phyloP scores from a whole-genome alignment of 2,888 invertebrate species.

The Dinocampus coccinellae region DNA sequence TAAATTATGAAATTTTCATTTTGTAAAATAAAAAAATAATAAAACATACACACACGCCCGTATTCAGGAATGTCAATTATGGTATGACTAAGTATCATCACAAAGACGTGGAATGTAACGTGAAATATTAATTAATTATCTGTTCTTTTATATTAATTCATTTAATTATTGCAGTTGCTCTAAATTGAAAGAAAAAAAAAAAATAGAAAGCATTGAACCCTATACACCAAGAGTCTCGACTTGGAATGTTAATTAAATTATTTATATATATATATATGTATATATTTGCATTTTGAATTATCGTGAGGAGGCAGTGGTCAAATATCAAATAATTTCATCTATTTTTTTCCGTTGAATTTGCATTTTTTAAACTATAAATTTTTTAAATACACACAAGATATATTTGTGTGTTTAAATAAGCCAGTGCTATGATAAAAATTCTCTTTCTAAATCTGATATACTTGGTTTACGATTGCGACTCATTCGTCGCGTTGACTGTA shows the following conservation, averaged over 20 bases:
- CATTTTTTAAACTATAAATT: not conserved
- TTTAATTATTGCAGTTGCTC: not conserved
- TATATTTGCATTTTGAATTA: not conserved
- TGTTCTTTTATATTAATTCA: not conserved
- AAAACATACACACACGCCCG: not conserved
- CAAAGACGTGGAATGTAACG: not conserved
- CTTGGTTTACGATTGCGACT: conserved; percentile 70
- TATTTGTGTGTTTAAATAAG: conserved; percentile 58
- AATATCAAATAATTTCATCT: not conserved
- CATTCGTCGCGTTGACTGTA: conserved; percentile 70
- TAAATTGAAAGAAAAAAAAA: not conserved
- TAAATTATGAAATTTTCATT: not conserved
- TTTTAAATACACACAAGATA: conserved; percentile 20
- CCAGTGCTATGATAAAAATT: conserved; percentile 73
- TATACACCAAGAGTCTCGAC: not conserved
- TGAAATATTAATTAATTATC: not conserved
- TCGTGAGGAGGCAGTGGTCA: not conserved
- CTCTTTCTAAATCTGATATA: conserved; percentile 72
- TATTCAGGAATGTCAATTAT: not conserved
- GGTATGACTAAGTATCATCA: not conserved
- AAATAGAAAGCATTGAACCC: not conserved
- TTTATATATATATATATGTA: not conserved
- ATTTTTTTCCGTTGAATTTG: not conserved
- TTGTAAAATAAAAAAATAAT: no score
- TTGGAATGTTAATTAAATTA: not conserved